Conservation (phyloP, 2,113 vertebrate species). For the Rhombomys opimus region DNA sequence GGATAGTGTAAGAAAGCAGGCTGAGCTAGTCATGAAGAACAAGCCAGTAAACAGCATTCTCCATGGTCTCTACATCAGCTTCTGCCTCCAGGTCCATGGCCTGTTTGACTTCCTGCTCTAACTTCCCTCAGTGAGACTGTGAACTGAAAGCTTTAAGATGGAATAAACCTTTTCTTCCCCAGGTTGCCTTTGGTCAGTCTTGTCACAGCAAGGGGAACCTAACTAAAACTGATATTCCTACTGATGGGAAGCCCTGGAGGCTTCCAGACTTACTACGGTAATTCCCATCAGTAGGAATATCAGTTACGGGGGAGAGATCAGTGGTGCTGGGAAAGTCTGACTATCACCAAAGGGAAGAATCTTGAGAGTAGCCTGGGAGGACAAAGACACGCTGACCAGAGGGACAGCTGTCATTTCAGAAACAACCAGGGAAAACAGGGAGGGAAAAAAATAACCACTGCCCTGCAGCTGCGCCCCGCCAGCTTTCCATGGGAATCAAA, state of each 20-base stretch:
- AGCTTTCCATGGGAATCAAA: not conserved
- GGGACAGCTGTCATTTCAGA: not conserved
- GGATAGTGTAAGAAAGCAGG: not conserved
- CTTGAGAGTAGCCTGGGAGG: not conserved
- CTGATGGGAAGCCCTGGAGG: not conserved
- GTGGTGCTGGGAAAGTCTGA: not conserved
- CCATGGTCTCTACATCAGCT: not conserved
- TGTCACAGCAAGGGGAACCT: not conserved
- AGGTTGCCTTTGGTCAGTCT: not conserved
- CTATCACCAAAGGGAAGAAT: not conserved
- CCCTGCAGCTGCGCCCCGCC: not conserved
- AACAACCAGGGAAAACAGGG: not conserved
- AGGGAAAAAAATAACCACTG: not conserved
- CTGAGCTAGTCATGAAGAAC: not conserved
- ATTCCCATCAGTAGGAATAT: no score
- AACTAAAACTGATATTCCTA: not conserved
- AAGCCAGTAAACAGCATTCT: not conserved
- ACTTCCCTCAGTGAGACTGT: not conserved
- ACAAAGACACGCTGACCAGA: not conserved
- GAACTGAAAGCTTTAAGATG: not conserved
- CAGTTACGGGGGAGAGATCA: not conserved
- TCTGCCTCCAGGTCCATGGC: not conserved
- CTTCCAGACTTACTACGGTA: not conserved
- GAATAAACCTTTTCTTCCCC: not conserved
- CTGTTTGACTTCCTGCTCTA: not conserved